These are phyloP conservation scores for Anser brachyrhynchus DNA, from an alignment of 2,113 vertebrate species.

Conservation along the genomic window DNA sequence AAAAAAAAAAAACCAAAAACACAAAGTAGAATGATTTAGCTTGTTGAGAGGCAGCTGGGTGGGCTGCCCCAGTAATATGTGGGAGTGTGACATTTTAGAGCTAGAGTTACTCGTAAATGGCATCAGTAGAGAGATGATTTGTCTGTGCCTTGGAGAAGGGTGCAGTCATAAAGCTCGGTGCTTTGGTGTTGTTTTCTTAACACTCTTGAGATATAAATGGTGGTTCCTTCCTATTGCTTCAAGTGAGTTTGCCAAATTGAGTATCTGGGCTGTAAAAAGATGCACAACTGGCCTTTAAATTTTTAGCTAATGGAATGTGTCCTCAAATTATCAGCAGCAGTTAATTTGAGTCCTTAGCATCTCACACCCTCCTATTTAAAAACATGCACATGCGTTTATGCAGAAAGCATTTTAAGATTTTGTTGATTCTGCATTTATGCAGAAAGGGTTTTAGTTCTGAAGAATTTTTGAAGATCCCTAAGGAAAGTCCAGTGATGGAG, in stretches of 20 bases:
- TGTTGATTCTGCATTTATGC: not conserved
- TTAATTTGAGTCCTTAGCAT: not conserved
- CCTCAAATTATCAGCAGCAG: not conserved
- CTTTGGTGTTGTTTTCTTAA: not conserved
- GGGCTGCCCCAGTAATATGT: not conserved
- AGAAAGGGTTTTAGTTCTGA: not conserved
- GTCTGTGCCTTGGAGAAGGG: not conserved
- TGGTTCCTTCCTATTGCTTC: not conserved
- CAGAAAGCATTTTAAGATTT: not conserved
- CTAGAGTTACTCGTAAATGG: not conserved
- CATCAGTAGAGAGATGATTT: not conserved
- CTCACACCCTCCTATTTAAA: not conserved
- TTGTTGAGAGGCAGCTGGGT: not conserved
- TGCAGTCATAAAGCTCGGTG: not conserved
- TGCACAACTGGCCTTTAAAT: not conserved
- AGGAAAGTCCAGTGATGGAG: slow-evolving; percentile 27
- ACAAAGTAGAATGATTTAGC: not conserved
- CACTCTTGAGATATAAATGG: not conserved
- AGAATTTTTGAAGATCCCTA: not conserved
- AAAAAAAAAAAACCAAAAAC: not conserved
- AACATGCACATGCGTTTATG: not conserved
- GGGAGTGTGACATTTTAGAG: not conserved
- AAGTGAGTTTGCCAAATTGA: not conserved
- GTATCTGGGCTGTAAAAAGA: not conserved
- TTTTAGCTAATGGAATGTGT: not conserved